Conservation (phyloP, 2,888 invertebrate genomes). For the Sphaerophoria taeniata region DNA sequence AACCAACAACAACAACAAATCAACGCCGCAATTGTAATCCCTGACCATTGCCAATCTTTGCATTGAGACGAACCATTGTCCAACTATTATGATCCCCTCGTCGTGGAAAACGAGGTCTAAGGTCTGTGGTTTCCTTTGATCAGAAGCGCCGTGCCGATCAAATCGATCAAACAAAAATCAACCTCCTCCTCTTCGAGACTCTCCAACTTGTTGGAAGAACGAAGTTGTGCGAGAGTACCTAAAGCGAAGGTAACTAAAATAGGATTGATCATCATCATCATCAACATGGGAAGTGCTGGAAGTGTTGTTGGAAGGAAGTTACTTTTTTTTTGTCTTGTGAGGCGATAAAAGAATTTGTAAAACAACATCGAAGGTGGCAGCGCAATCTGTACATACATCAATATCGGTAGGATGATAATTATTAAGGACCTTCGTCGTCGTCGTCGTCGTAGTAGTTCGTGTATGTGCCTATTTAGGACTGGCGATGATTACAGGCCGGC, state of each 20-base stretch:
- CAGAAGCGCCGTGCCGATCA: constrained; percentile 83
- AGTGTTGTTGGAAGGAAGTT: constrained; percentile 42
- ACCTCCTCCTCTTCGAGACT: constrained; percentile 77
- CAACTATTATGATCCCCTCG: constrained; percentile 29
- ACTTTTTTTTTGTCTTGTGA: neutral
- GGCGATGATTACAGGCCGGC: constrained; percentile 83
- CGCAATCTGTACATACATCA: constrained; percentile 77
- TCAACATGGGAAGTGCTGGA: constrained; percentile 57
- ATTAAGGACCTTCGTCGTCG: constrained; percentile 81
- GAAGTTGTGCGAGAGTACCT: constrained; percentile 75
- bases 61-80: constrained; percentile 60
- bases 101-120: constrained; percentile 55
- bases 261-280: constrained; percentile 46
- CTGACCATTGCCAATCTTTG: constrained; percentile 73
- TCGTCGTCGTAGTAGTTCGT: constrained; percentile 74
- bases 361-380: constrained; percentile 57
- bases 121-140: constrained; percentile 80
- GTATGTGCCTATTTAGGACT: constrained; percentile 83
- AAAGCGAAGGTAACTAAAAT: constrained; percentile 26
- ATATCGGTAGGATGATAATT: constrained; percentile 77
- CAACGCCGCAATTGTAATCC: constrained; percentile 64
- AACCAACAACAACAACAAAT: constrained; percentile 49
- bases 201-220: constrained; percentile 75
- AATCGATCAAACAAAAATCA: constrained; percentile 81
- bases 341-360: constrained; percentile 19